Evolutionary conservation across 2,113 vertebrate genomes (phyloP).

Genomic region (Heliornis fulica): DNA sequence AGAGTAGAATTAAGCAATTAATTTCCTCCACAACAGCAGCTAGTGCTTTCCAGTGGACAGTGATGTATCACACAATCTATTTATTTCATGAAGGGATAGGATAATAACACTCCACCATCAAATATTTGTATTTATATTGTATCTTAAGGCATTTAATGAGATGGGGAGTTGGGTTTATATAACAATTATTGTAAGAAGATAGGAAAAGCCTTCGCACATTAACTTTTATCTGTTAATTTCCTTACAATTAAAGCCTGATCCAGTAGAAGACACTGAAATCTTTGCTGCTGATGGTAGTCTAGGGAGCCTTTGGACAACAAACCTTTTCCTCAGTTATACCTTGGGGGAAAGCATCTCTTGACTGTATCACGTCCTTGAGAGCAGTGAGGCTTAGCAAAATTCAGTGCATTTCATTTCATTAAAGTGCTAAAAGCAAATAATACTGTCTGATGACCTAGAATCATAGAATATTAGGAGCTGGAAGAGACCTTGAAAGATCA

Average conservation of each 20-base stretch:
- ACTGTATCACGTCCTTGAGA: background rate
- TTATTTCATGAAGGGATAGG: background rate
- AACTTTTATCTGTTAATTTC: background rate
- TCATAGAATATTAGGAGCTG: no score
- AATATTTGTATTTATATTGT: slow-evolving; percentile 4
- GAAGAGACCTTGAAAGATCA: no score
- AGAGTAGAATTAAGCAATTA: slow-evolving; percentile 21
- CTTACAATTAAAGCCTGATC: background rate
- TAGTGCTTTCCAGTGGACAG: background rate
- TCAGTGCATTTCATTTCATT: background rate
- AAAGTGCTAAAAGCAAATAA: background rate
- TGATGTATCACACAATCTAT: background rate
- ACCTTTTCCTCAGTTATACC: background rate
- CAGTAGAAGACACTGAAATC: background rate
- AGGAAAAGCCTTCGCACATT: background rate
- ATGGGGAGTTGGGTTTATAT: background rate
- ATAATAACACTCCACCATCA: background rate
- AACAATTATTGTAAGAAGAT: background rate
- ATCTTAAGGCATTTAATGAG: background rate
- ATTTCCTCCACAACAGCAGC: background rate
- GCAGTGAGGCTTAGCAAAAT: background rate
- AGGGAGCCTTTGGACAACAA: background rate
- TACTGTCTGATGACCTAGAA: background rate
- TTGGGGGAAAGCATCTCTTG: background rate
- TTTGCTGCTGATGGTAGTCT: background rate